Conservation (phyloP, 35 echinoderm and acorn worm species). For the Strongylocentrotus purpuratus region DNA sequence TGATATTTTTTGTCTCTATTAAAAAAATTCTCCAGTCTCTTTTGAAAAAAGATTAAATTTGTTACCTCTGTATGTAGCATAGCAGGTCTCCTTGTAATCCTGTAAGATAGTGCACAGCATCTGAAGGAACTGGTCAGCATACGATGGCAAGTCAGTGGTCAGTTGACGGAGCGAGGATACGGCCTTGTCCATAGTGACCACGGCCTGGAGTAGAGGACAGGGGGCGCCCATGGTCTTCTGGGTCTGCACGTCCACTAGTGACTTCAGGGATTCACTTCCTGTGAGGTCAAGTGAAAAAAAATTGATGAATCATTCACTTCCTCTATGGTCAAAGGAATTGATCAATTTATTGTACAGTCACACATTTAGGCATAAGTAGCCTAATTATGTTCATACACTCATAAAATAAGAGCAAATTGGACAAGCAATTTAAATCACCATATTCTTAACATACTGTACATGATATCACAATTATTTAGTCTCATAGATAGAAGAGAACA, state of each 20-base stretch:
- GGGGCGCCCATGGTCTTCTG: conserved; percentile 82
- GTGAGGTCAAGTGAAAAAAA: not conserved
- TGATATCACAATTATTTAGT: too few relatives aligned
- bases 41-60: too few relatives aligned
- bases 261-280: conserved; percentile 83
- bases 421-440: too few relatives aligned
- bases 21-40: too few relatives aligned
- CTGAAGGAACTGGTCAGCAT: conserved; percentile 92
- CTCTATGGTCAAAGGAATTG: not conserved
- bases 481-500: too few relatives aligned
- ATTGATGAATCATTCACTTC: not conserved
- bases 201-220: conserved; percentile 71
- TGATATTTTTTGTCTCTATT: too few relatives aligned
- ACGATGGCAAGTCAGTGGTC: conserved; percentile 84
- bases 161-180: conserved; percentile 77
- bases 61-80: conserved; percentile 92
- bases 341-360: not conserved
- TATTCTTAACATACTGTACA: too few relatives aligned
- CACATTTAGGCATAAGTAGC: too few relatives aligned
- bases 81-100: conserved; percentile 97
- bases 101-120: conserved; percentile 95
- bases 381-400: too few relatives aligned
- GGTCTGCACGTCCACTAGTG: conserved; percentile 66
- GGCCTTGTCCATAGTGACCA: conserved; percentile 79
- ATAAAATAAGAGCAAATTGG: too few relatives aligned